Conservation (phyloP, 2,888 invertebrate genomes). For the Scaeva pyrastri region DNA sequence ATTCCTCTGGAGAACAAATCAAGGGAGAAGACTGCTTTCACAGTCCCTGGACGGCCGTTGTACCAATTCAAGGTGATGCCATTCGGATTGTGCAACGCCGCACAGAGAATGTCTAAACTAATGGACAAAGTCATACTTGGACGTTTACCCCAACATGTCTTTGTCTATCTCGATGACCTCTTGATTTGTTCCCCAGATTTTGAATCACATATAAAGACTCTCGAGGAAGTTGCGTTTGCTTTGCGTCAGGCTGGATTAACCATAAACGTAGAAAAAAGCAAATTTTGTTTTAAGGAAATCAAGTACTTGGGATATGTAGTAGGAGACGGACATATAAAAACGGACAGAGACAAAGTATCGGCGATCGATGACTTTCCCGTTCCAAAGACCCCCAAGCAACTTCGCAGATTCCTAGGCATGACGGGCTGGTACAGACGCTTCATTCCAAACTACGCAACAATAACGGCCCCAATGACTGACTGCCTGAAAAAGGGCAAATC, state of each 20-base stretch:
- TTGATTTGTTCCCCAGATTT: constrained; percentile 20
- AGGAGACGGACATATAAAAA: no score
- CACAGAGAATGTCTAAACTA: constrained; percentile 29
- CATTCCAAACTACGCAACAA: constrained; percentile 38
- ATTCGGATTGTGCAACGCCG: constrained; percentile 7
- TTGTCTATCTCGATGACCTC: constrained; percentile 16
- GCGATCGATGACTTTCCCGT: constrained; percentile 29
- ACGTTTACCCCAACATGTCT: not conserved
- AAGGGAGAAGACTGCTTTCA: constrained; percentile 8
- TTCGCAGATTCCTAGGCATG: constrained; percentile 69
- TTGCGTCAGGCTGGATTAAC: not conserved
- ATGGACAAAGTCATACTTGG: constrained; percentile 21
- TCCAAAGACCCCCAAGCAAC: constrained; percentile 55
- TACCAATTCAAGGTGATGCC: not conserved
- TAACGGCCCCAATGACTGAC: constrained; percentile 23
- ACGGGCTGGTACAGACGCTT: constrained; percentile 71
- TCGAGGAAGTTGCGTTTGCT: no score
- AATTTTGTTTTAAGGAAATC: constrained; percentile 10
- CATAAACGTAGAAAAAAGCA: constrained; percentile 11
- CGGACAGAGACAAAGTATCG: no score
- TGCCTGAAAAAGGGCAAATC: not conserved
- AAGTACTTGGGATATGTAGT: no score
- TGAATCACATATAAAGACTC: not conserved
- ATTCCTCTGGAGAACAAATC: constrained; percentile 14
- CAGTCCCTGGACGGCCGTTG: constrained; percentile 2